Evolutionary conservation across 2,113 vertebrate genomes (phyloP).

Genomic region (Bothrops jararaca): DNA sequence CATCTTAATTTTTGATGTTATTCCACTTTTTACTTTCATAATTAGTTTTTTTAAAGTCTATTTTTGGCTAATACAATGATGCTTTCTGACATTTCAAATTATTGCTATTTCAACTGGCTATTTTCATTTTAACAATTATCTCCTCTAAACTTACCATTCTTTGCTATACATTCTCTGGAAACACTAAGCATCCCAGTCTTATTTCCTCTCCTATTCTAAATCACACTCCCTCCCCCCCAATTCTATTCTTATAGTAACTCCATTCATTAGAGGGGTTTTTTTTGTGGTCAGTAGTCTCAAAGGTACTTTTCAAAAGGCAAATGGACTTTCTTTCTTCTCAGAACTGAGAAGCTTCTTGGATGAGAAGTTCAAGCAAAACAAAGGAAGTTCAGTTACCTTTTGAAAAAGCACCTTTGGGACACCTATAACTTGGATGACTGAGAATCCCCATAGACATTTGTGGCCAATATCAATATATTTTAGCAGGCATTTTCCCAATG

Average conservation of each 20-base stretch:
- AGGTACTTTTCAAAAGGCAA: not conserved
- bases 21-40: not conserved
- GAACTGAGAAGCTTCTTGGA: not conserved
- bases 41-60: not conserved
- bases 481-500: not conserved
- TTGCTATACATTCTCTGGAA: not conserved
- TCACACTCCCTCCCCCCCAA: not conserved
- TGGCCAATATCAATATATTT: not conserved
- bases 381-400: not conserved
- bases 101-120: not conserved
- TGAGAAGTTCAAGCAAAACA: not conserved
- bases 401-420: not conserved
- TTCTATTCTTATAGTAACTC: not conserved
- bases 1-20: not conserved
- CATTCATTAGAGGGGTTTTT: not conserved
- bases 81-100: not conserved
- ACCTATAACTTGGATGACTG: not conserved
- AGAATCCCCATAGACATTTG: not conserved
- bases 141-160: not conserved
- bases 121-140: not conserved
- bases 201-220: not conserved
- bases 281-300: not conserved
- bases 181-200: not conserved
- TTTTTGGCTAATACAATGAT: not conserved
- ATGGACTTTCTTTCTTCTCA: not conserved